Conservation (phyloP, 2,888 invertebrate genomes). For the Erannis defoliaria region DNA sequence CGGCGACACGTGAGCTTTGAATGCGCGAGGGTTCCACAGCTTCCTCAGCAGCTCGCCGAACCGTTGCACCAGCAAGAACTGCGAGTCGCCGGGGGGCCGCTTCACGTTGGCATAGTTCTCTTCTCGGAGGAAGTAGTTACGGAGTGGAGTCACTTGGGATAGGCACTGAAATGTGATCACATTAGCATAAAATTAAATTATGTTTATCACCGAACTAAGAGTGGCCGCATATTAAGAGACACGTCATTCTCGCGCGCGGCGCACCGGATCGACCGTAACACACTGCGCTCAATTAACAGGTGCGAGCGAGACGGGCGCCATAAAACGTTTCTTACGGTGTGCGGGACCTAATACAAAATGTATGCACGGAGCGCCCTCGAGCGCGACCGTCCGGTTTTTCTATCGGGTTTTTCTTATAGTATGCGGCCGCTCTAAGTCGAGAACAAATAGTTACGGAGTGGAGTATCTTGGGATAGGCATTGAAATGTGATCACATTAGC, state of each 20-base stretch:
- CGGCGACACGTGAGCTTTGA: constrained; percentile 99
- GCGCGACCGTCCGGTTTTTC: no score
- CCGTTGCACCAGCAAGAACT: constrained; percentile 94
- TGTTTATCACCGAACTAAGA: no score
- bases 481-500: constrained; percentile 81
- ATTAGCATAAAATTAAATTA: no score
- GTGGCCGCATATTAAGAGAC: no score
- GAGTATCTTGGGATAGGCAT: constrained; percentile 98
- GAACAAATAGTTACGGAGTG: constrained; percentile 97
- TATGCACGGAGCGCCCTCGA: no score
- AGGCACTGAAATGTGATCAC: constrained; percentile 90
- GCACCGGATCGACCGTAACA: no score
- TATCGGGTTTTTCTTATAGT: no score
- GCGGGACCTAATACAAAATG: no score
- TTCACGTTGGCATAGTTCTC: constrained; percentile 96
- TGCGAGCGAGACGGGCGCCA: no score
- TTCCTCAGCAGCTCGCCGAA: constrained; percentile 99
- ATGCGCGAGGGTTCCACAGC: constrained; percentile 99
- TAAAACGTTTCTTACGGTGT: no score
- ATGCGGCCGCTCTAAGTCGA: constrained; percentile 94
- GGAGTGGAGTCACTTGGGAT: constrained; percentile 96
- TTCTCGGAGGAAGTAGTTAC: constrained; percentile 98
- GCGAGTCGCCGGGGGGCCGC: constrained; percentile 98
- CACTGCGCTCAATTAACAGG: no score
- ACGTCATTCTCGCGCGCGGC: no score